A percentile compares a stretch with the other conserved stretches of the same genome.
Conservation (phyloP, 2,113 vertebrate genomes). For the Myotis yumanensis region DNA sequence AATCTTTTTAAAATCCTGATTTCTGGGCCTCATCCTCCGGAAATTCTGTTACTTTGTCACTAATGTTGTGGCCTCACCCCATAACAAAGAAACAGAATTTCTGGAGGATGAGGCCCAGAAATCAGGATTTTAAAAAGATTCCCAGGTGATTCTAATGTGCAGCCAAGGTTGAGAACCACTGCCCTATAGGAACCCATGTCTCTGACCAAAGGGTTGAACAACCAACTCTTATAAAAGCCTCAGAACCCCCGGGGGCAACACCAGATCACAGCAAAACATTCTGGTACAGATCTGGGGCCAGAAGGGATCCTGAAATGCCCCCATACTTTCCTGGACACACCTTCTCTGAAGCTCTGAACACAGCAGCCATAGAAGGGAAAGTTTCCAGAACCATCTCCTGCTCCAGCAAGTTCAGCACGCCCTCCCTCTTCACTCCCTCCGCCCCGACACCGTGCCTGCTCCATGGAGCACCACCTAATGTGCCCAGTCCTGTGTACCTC, state of each 20-base stretch:
- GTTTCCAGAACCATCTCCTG: background rate
- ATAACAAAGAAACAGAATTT: too few species aligned
- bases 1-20: too few species aligned
- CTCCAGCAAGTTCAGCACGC: background rate
- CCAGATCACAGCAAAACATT: background rate
- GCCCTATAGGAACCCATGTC: background rate
- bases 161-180: too few species aligned
- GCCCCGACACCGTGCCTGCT: background rate
- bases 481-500: background rate
- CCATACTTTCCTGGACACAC: background rate
- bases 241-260: background rate
- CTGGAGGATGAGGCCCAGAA: too few species aligned
- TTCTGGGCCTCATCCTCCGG: too few species aligned
- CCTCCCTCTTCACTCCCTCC: background rate
- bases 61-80: too few species aligned
- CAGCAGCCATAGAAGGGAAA: background rate
- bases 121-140: too few species aligned
- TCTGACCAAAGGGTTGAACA: background rate
- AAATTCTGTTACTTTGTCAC: too few species aligned
- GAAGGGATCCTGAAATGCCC: background rate
- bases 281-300: background rate
- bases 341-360: background rate
- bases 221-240: background rate
- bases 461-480: fast-evolving
- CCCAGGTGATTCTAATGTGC: too few species aligned